Conservation (phyloP, 2,888 invertebrate genomes). For the Dysmachus trigonus region DNA sequence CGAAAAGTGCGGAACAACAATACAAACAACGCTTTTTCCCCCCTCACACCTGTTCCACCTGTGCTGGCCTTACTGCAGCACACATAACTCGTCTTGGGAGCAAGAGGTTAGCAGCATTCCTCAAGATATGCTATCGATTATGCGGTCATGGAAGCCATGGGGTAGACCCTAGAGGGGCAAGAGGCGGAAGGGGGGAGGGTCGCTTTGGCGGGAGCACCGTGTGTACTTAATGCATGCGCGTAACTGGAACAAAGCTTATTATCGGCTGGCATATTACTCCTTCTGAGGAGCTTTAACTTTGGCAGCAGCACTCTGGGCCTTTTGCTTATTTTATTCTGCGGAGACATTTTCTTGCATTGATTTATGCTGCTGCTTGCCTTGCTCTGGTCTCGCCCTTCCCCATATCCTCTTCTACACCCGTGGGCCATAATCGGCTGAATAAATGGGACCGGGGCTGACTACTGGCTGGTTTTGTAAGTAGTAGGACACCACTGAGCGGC, state of each 20-base stretch:
- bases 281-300: neutral
- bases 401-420: too few species aligned
- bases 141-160: neutral
- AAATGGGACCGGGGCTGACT: neutral
- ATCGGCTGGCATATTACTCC: neutral
- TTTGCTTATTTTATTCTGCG: neutral
- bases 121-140: neutral
- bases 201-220: neutral
- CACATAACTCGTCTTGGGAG: neutral
- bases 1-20: neutral
- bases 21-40: neutral
- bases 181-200: too few species aligned
- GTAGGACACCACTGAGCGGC: neutral
- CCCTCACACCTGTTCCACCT: neutral
- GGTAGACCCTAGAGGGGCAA: neutral
- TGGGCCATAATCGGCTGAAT: neutral
- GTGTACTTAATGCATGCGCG: neutral
- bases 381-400: neutral
- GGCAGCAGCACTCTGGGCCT: neutral
- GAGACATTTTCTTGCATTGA: neutral
- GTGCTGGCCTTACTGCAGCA: neutral
- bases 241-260: neutral
- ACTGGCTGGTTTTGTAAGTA: neutral
- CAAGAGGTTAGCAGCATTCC: neutral
- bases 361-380: neutral